A percentile compares a stretch with the other conserved stretches of the same genome.
These are phyloP conservation scores for Xestia rhomboidea DNA, from an alignment of 2,888 invertebrate genomes.

Conservation along the genomic window DNA sequence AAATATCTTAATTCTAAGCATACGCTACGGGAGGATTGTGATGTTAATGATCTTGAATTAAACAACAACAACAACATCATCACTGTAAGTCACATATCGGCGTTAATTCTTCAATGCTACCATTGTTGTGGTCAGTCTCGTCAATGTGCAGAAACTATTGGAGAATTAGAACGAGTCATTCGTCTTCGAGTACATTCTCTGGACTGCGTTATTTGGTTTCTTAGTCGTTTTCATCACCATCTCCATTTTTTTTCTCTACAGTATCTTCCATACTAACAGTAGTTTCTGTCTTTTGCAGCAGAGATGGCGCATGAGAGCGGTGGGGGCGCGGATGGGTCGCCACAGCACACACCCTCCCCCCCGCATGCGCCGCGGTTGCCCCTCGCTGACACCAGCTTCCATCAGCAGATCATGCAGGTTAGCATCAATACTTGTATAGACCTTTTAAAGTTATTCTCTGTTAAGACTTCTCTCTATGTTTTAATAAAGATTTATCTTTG, in stretches of 20 bases:
- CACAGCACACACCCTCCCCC: slow-evolving; percentile 89
- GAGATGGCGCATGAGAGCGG: slow-evolving; percentile 89
- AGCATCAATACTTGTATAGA: slow-evolving; percentile 44
- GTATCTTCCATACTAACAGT: slow-evolving; percentile 21
- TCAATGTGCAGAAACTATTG: not conserved
- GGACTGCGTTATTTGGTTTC: not conserved
- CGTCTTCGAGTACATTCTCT: not conserved
- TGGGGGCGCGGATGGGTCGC: slow-evolving; percentile 83
- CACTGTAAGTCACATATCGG: not conserved
- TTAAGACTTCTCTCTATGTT: not conserved
- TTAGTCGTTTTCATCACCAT: not conserved
- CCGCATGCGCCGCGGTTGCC: slow-evolving; percentile 89
- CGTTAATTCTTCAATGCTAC: not conserved
- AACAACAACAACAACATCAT: not conserved
- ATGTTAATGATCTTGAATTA: not conserved
- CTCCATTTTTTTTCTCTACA: not conserved
- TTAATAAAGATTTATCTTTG: slow-evolving; percentile 16
- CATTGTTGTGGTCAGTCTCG: not conserved
- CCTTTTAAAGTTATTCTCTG: not conserved
- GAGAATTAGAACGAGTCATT: not conserved
- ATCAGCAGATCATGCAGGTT: slow-evolving; percentile 93
- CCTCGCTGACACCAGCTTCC: slow-evolving; percentile 91
- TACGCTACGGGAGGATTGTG: not conserved
- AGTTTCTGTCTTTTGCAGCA: slow-evolving; percentile 69
- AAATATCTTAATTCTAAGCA: not conserved